Conservation (phyloP, 64 coral and sea anemone species). For the Stichodactyla helianthus region DNA sequence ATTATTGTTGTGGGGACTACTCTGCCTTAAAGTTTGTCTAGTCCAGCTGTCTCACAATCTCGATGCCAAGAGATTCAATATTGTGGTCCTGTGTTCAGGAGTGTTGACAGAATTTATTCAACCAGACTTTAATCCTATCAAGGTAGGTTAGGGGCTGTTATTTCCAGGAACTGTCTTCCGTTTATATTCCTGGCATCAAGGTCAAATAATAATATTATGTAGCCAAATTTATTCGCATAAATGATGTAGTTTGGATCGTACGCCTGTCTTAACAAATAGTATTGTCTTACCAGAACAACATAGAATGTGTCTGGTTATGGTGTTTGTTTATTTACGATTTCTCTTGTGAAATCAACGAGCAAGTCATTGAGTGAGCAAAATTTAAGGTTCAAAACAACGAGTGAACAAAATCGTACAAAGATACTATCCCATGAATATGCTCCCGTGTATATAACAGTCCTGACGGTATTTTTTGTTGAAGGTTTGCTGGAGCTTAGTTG, state of each 20-base stretch:
- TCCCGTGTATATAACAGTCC: neutral
- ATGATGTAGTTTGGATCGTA: no score
- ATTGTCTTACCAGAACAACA: no score
- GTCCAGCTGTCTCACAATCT: slow-evolving; percentile 39
- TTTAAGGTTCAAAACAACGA: no score
- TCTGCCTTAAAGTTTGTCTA: slow-evolving; percentile 39
- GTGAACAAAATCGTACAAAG: no score
- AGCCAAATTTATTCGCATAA: neutral
- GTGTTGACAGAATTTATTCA: slow-evolving; percentile 50
- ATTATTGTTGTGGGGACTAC: slow-evolving; percentile 36
- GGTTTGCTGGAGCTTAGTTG: neutral
- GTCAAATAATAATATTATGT: no score
- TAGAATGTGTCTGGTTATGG: no score
- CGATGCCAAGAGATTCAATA: slow-evolving; percentile 29
- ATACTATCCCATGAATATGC: neutral
- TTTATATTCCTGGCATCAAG: no score
- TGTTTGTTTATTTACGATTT: no score
- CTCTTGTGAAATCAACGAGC: no score
- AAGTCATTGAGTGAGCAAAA: no score
- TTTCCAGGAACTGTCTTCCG: neutral
- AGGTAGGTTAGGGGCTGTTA: slow-evolving; percentile 13
- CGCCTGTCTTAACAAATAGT: no score
- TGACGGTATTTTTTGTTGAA: neutral
- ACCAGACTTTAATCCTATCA: slow-evolving; percentile 34
- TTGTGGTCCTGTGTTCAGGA: slow-evolving; percentile 37